Evolutionary conservation across 2,113 vertebrate genomes (phyloP), one percentile per base, ranked within the genome.

Genomic region (Dasypus novemcinctus): DNA sequence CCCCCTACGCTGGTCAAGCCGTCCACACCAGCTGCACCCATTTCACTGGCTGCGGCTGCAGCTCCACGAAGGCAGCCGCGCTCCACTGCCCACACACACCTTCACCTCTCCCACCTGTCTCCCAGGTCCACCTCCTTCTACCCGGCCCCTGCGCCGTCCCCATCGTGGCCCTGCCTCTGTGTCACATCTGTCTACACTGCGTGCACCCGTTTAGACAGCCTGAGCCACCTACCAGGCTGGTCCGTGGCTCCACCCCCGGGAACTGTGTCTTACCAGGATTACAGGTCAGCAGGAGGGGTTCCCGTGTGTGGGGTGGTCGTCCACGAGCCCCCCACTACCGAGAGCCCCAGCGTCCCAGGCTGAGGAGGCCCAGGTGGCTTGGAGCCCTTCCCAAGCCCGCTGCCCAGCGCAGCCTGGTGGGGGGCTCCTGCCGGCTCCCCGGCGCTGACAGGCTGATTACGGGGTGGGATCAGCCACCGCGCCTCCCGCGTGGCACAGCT

Each of bases 371-470:
- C 87, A 91, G 95, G 80, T 88, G 93, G 85, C 95, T 87, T 92
- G 85, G 91, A 92, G 31, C 12, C 61, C 54, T 66, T 96, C 95
- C 96, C 90, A 72, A 68, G 41, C 54, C n/a, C 82, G 75, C 33
- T 33, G 4, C 46, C 12, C 21, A 54, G 85, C 49, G 15, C 41
- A 74, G 89, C 29, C 57, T 13, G 38, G 74, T n/a, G 74, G 43
- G 66, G 84, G 69, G 17, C 36, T 80, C 69, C 71, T 87, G 82
- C 90, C 8, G 12, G 46, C 29, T 43, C 72, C 83, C 93, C 52
- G 3, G 0, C 23, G 78, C 72, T 98, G 97, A 98, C 96, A 95
- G 81, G 97, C 93, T 98, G 94, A 98, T 97, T 96, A 97, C 83
- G 95, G 94, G 94, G 87, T 92, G 96, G 97, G 68, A 61, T 66